These are phyloP conservation scores for Caenorhabditis afra DNA, from an alignment of 2,888 invertebrate species.

Conservation along the genomic window DNA sequence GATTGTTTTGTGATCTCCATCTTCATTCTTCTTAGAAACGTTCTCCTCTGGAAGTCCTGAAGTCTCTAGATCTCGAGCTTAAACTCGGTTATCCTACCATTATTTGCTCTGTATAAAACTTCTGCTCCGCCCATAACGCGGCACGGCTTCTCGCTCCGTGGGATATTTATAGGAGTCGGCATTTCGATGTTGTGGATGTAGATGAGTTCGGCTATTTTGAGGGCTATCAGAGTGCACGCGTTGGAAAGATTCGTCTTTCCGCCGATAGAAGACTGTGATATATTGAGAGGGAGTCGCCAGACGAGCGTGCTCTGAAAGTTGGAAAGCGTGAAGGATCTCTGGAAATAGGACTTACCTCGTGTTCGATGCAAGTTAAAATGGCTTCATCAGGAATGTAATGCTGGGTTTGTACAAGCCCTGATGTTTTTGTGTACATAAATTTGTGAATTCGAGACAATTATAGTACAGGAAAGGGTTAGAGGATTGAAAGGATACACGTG, in stretches of 20 bases:
- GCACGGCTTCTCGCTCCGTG: background rate
- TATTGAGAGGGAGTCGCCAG: conserved; percentile 62
- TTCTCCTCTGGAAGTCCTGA: too few species aligned
- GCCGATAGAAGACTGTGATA: conserved; percentile 68
- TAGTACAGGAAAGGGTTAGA: conserved; percentile 33
- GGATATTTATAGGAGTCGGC: conserved; percentile 11
- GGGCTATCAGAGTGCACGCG: conserved; percentile 68
- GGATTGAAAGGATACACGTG: background rate
- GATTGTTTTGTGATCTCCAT: background rate
- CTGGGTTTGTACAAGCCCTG: background rate
- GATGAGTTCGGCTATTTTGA: conserved; percentile 63
- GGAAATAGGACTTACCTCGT: conserved; percentile 31
- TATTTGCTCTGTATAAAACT: background rate
- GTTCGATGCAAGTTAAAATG: conserved; percentile 20
- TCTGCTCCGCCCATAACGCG: conserved; percentile 28
- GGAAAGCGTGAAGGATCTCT: background rate
- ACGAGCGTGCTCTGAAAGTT: conserved; percentile 46
- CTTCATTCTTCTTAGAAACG: too few species aligned
- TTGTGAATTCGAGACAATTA: background rate
- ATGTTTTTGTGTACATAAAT: conserved; percentile 18
- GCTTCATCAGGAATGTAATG: background rate
- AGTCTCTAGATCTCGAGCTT: too few species aligned
- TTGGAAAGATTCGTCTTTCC: conserved; percentile 61
- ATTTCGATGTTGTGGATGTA: conserved; percentile 52
- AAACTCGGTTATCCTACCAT: too few species aligned